These are phyloP conservation scores for Hermaeophaga mercurialis DNA, from an alignment of 2,888 invertebrate species.

Conservation along the genomic window DNA sequence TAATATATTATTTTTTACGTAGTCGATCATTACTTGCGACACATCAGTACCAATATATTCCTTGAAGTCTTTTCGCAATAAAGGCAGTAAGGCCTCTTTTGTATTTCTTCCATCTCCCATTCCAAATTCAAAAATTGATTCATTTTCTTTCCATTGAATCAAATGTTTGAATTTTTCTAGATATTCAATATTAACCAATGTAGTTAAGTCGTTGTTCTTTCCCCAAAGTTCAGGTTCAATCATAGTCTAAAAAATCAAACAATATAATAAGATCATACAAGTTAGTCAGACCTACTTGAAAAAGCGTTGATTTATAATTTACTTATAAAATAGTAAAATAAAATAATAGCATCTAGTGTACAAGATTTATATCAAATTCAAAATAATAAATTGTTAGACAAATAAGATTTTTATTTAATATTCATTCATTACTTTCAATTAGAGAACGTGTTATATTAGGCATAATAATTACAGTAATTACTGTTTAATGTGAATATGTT, in stretches of 20 bases:
- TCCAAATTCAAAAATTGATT: constrained; percentile 70
- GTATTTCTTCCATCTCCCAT: constrained; percentile 76
- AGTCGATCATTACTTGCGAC: constrained; percentile 21
- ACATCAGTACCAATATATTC: constrained; percentile 25
- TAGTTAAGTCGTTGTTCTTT: constrained; percentile 7
- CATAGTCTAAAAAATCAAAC: constrained; percentile 15
- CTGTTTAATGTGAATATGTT: too few relatives aligned
- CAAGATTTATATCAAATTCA: too few relatives aligned
- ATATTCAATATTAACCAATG: neutral
- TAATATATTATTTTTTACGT: neutral
- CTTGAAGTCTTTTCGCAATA: constrained; percentile 22
- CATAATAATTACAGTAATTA: too few relatives aligned
- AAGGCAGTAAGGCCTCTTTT: constrained; percentile 33
- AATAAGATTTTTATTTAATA: too few relatives aligned
- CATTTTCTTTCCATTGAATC: constrained; percentile 50
- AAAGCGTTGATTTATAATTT: too few relatives aligned
- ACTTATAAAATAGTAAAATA: too few relatives aligned
- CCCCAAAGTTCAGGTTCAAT: constrained; percentile 28
- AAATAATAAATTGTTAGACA: too few relatives aligned
- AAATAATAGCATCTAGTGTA: too few relatives aligned
- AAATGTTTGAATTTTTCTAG: constrained; percentile 65
- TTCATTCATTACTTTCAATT: too few relatives aligned
- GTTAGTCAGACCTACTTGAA: too few relatives aligned
- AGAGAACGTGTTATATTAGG: too few relatives aligned
- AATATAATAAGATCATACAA: neutral